phyloP scores from a whole-genome alignment of 2,888 invertebrate species.

The Fissipunctia ypsillon region DNA sequence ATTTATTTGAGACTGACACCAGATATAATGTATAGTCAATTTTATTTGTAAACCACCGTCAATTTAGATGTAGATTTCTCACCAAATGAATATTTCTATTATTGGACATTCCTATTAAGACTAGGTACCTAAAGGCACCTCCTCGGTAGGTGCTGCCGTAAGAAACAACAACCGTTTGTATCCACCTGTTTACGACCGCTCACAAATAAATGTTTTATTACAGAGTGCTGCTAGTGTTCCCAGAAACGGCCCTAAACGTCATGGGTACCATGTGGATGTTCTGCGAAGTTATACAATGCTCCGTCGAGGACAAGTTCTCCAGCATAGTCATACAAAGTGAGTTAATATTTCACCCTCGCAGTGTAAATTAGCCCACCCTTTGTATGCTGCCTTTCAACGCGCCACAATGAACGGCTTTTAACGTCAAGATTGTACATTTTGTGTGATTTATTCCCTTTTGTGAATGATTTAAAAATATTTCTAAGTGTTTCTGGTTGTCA shows the following conservation, averaged over 20 bases:
- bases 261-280: slow-evolving; percentile 96
- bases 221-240: slow-evolving; percentile 93
- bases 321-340: slow-evolving; percentile 93
- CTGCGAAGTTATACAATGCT: slow-evolving; percentile 92
- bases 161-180: not conserved
- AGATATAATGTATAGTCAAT: not conserved
- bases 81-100: not conserved
- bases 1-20: slow-evolving; percentile 5
- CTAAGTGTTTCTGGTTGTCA: slow-evolving; percentile 21
- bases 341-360: slow-evolving; percentile 62
- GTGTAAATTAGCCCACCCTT: slow-evolving; percentile 49
- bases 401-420: slow-evolving; percentile 54
- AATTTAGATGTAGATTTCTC: not conserved
- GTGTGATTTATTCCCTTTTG: slow-evolving; percentile 47
- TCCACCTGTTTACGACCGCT: slow-evolving; percentile 15
- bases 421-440: slow-evolving; percentile 41
- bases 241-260: slow-evolving; percentile 94
- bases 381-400: slow-evolving; percentile 31
- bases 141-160: not conserved
- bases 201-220: slow-evolving; percentile 63
- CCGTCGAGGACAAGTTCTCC: slow-evolving; percentile 92
- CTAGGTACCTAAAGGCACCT: not conserved
- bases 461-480: slow-evolving; percentile 39
- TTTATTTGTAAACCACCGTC: too few relatives aligned
- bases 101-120: not conserved